Conservation (phyloP, 1,140 invertebrate genomes). For the Drosophila biarmipes region DNA sequence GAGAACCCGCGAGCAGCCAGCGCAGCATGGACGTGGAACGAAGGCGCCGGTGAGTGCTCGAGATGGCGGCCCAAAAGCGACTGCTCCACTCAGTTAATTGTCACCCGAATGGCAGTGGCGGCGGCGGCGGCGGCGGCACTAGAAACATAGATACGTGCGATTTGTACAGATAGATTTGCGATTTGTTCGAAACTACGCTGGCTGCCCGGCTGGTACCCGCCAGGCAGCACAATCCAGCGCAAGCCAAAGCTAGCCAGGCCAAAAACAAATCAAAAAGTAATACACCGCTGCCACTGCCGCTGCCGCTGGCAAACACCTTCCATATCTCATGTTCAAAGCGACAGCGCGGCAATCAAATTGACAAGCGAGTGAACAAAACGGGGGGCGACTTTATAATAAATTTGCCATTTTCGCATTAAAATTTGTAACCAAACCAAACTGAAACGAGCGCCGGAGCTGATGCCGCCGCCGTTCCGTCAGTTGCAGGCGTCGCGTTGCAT, state of each 20-base stretch:
- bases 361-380: constrained; percentile 75
- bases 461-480: constrained; percentile 11
- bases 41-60: constrained; percentile 67
- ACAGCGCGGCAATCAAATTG: constrained; percentile 70
- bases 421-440: constrained; percentile 74
- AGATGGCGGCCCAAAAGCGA: constrained; percentile 29
- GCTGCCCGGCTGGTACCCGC: background rate
- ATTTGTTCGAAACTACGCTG: constrained; percentile 9
- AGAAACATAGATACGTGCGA: constrained; percentile 31
- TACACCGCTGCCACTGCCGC: constrained; percentile 68
- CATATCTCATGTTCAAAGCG: constrained; percentile 77
- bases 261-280: constrained; percentile 52
- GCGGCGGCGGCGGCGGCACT: constrained; percentile 1
- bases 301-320: constrained; percentile 73
- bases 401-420: constrained; percentile 83
- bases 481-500: constrained; percentile 38
- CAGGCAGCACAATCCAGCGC: constrained; percentile 12
- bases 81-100: constrained; percentile 53
- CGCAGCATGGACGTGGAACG: constrained; percentile 68
- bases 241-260: constrained; percentile 13
- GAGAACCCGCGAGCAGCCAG: constrained; percentile 10
- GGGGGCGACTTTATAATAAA: constrained; percentile 73
- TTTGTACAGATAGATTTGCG: constrained; percentile 20
- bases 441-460: constrained; percentile 26
- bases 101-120: constrained; percentile 26